Evolutionary conservation across 1,140 invertebrate genomes (phyloP).

Genomic region (Saccostrea echinata): DNA sequence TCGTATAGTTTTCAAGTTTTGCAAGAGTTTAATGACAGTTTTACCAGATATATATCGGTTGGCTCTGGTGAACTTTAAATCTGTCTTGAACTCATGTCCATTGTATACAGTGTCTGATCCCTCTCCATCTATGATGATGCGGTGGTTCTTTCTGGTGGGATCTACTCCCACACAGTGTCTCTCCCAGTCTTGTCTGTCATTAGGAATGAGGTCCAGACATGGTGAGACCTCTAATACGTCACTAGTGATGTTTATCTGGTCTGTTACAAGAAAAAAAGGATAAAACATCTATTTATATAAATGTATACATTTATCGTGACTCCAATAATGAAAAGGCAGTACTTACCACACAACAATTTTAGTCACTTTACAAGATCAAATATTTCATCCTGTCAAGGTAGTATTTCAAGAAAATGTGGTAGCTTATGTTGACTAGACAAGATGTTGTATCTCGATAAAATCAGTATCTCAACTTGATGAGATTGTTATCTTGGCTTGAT

Average conservation of each 20-base stretch:
- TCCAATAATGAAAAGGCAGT: too few relatives aligned
- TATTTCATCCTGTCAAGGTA: too few relatives aligned
- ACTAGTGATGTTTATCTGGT: conserved; percentile 23
- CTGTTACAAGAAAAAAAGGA: conserved; percentile 9
- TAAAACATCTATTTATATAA: too few relatives aligned
- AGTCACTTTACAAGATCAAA: too few relatives aligned
- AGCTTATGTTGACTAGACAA: too few relatives aligned
- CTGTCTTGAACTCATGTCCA: conserved; percentile 56
- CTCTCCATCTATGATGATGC: conserved; percentile 55
- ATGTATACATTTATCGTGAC: too few relatives aligned
- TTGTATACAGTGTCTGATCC: conserved; percentile 65
- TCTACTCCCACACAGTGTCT: conserved; percentile 44
- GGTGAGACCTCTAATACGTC: conserved; percentile 43
- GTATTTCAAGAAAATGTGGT: too few relatives aligned
- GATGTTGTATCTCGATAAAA: too few relatives aligned
- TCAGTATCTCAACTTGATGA: too few relatives aligned
- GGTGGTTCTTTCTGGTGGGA: conserved; percentile 44
- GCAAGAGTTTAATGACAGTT: background rate
- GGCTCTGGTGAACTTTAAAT: conserved; percentile 59
- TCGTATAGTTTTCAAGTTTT: background rate
- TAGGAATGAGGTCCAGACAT: conserved; percentile 41
- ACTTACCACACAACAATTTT: too few relatives aligned
- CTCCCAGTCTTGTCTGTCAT: conserved; percentile 54
- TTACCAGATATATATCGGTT: conserved; percentile 63
- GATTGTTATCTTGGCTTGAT: too few relatives aligned